Evolutionary conservation across 2,113 vertebrate species (phyloP).

Genomic region (Platysteira castanea): DNA sequence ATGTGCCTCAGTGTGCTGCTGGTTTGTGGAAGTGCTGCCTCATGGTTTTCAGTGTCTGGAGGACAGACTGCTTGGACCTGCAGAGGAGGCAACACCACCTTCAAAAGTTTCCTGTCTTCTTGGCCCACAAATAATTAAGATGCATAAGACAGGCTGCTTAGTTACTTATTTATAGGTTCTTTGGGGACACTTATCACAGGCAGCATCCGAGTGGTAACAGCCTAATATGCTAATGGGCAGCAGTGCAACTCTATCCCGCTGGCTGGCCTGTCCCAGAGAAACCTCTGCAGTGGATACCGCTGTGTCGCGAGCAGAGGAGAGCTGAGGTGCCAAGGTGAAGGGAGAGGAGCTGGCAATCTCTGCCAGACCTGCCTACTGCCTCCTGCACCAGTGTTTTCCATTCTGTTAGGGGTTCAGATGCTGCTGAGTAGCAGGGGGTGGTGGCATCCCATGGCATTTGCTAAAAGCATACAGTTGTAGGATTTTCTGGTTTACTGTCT

Average conservation of each 20-base stretch:
- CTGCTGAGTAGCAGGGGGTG: neutral
- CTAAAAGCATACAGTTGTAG: neutral
- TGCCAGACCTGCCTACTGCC: rapidly evolving
- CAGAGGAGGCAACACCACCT: neutral
- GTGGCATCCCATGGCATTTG: neutral
- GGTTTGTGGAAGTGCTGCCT: neutral
- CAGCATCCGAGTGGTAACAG: constrained; percentile 9
- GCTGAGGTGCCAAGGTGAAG: rapidly evolving
- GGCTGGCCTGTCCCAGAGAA: neutral
- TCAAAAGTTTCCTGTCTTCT: neutral
- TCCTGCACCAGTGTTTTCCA: neutral
- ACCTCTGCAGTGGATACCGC: neutral
- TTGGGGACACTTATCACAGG: neutral
- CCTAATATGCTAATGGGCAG: neutral
- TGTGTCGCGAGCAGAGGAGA: rapidly evolving
- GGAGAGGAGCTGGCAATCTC: neutral
- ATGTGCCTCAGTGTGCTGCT: neutral
- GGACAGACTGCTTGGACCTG: neutral
- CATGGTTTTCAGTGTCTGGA: neutral
- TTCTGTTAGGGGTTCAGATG: neutral
- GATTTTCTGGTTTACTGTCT: neutral
- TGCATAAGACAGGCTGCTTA: neutral
- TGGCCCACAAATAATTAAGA: neutral
- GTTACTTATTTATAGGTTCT: constrained; percentile 29
- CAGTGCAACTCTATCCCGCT: neutral